Evolutionary conservation across 2,888 invertebrate genomes (phyloP), one percentile per base, ranked within the genome.

Genomic region (Troides aeacus): DNA sequence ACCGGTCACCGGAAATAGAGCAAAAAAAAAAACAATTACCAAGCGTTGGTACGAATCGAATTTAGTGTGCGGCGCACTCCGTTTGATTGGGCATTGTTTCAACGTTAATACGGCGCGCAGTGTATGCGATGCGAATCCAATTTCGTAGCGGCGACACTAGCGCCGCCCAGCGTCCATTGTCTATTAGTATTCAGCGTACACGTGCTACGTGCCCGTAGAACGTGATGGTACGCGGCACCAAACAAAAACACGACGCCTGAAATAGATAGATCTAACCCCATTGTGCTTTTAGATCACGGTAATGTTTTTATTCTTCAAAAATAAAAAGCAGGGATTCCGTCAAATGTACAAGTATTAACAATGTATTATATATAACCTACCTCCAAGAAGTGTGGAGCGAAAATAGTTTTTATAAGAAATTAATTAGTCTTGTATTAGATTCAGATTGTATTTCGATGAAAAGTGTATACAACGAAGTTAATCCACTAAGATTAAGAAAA

Each of bases 31-130:
- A 68, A 63, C 63, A 73, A 70, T 72, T 60, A 69, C 53, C 62
- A 66, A 67, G 60, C 64, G 68, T 71, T 64, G 42, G 67, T 70
- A 63, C 23, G 53, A 70, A 72, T 69, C 67, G 66, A 68, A 66
- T 66, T 61, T 66, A 72, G 61, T 56, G 64, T 64, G 39, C 63
- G 68, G 71, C 75, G 80, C 81, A 83, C 81, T 82, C 76, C 78
- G 81, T 85, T 85, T 90, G 87, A 90, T 91, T 89, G 89, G 82
- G 81, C 80, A 90, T 89, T 90, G 90, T 92, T 90, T 88, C 79
- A 75, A 73, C 78, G 79, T 81, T 87, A 86, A 87, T 86, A 83
- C 81, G 72, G 73, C 75, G 79, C 80, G 81, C 85, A 81, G 77
- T 80, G 81, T 80, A 81, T 84, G 83, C 83, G 77, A 81, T 81